Conservation (phyloP, 2,113 vertebrate species). For the Psophia crepitans region DNA sequence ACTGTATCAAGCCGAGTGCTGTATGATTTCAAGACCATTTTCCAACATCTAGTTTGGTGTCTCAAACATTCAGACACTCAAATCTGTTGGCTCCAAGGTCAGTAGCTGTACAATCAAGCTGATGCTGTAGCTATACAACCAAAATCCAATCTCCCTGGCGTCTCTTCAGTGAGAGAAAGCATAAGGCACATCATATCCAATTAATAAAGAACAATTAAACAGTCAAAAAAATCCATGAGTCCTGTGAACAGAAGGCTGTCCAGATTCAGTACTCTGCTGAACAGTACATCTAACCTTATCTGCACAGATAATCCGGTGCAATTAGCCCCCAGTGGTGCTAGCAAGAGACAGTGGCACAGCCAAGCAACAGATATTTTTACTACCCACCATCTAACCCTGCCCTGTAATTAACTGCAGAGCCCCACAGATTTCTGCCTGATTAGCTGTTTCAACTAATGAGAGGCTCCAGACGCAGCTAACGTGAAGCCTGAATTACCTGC, state of each 20-base stretch:
- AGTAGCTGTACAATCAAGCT: background rate
- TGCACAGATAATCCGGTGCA: background rate
- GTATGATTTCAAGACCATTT: background rate
- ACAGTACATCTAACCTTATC: background rate
- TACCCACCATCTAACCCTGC: background rate
- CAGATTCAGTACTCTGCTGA: background rate
- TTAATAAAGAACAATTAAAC: background rate
- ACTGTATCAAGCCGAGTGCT: background rate
- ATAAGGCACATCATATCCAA: background rate
- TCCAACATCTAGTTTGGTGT: background rate
- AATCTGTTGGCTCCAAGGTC: background rate
- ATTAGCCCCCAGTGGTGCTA: background rate
- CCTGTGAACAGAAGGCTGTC: background rate
- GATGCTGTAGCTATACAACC: background rate
- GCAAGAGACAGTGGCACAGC: background rate
- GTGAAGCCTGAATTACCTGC: background rate
- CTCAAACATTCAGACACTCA: background rate
- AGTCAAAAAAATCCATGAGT: background rate
- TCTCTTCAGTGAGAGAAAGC: background rate
- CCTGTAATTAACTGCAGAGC: slow-evolving; percentile 33
- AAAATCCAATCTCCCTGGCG: background rate
- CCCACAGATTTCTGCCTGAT: slow-evolving; percentile 20
- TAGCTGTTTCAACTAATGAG: slow-evolving; percentile 17
- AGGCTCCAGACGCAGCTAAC: background rate
- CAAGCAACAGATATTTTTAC: background rate